Base-by-base conservation (phyloP, 2,888 invertebrate species). In the Oxyscelio sp. region DNA sequence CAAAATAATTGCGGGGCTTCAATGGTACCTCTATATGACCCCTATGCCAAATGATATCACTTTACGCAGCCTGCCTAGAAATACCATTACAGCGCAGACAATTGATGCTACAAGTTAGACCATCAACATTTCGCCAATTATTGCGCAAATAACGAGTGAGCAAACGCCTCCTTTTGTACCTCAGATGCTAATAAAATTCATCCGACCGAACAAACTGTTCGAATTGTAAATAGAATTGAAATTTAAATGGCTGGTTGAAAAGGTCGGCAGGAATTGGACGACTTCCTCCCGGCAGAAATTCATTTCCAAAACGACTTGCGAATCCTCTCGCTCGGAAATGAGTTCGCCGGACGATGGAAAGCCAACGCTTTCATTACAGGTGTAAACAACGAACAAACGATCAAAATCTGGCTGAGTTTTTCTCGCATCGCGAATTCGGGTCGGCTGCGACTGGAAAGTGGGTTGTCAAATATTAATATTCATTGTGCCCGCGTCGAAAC, bases 391-490 rank as follows among this genome's bases (percentile, higher is more conserved):
- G 38, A 58, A 58, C 58, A 19, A 58, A 54, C 52, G 21, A 8
- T 0, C 34, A 21, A 17, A 58, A 21, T 34, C n/a, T 13, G 58
- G 34, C 38, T 21, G 38, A 58, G 38, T 58, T 22, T 40, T 21
- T 31, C 21, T 43, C 48, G 48, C 9, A 19, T 48, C 9, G 9
- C 6, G 21, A 48, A 48, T 19, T 8, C 21, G 31, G n/a, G 0
- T 9, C 50, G 13, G 31, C 3, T 27, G 58, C 15, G 4, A 58
- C 22, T 59, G 17, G 50, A 59, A 71, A 59, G 19, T 45, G 40
- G 63, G 45, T 63, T 54, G 31, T 27, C 63, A 27, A 50, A 59
- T 61, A 78, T 61, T 65, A 22, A 68, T 70, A 43, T 68, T n/a
- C 50, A 59, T 48, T 58, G 66, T 48, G 9, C 38, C 19, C 43